These are phyloP conservation scores for Crotalus viridis DNA, from an alignment of 2,113 vertebrate genomes.

Conservation along the genomic window DNA sequence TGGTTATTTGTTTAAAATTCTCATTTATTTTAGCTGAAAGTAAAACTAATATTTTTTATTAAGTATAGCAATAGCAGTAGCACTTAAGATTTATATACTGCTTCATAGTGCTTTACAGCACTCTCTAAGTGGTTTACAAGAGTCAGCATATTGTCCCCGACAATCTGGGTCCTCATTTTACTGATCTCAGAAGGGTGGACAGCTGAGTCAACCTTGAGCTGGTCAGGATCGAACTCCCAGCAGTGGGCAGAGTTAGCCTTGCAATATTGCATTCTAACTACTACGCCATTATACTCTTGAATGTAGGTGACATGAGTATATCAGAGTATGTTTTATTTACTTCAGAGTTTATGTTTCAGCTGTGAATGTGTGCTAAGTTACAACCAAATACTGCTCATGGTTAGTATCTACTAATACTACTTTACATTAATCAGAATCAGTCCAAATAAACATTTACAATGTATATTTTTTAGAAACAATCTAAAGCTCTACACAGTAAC, in stretches of 20 bases:
- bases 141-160: neutral
- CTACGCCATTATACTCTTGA: neutral
- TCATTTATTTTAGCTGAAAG: neutral
- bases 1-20: neutral
- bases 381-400: neutral
- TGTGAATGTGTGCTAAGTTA: neutral
- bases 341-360: neutral
- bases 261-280: neutral
- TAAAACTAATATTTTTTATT: neutral
- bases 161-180: neutral
- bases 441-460: neutral
- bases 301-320: neutral
- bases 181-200: neutral
- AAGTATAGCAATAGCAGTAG: neutral
- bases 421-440: neutral
- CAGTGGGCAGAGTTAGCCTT: neutral
- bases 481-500: neutral
- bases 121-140: neutral
- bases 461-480: neutral
- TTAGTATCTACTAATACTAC: neutral
- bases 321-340: neutral
- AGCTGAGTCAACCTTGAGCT: neutral
- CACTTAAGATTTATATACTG: neutral
- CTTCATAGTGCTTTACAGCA: neutral
- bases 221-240: neutral